A percentile compares a stretch with the other conserved stretches of the same genome.
Evolutionary conservation across 2,888 invertebrate genomes (phyloP).

Genomic region (Pecten maximus): DNA sequence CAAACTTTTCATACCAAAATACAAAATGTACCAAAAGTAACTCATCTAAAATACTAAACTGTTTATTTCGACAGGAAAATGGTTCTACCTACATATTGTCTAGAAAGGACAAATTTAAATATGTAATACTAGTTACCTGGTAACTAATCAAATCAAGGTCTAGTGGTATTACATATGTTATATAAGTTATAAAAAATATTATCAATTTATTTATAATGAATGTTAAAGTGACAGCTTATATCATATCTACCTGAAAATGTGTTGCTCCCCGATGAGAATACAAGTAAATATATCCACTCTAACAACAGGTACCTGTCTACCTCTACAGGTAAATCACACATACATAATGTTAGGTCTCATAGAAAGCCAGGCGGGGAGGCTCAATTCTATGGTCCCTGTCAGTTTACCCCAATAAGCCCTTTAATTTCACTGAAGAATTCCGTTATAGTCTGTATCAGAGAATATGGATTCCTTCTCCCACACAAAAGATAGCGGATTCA

Average conservation of each 20-base stretch:
- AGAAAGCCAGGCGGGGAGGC: not conserved
- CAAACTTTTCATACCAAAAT: too few species aligned
- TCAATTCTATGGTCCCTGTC: not conserved
- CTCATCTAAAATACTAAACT: too few species aligned
- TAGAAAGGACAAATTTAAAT: too few species aligned
- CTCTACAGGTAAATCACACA: not conserved
- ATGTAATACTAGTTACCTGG: too few species aligned
- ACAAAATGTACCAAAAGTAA: too few species aligned
- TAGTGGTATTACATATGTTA: too few species aligned
- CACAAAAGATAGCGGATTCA: not conserved
- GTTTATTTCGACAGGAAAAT: too few species aligned
- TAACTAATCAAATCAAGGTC: too few species aligned
- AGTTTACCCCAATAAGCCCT: not conserved
- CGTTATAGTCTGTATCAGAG: not conserved
- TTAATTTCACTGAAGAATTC: conserved; percentile 27
- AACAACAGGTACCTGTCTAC: not conserved
- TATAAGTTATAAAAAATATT: too few species aligned
- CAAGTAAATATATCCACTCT: not conserved
- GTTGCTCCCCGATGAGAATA: not conserved
- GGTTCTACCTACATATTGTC: too few species aligned
- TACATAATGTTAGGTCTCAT: not conserved
- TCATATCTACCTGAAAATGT: not conserved
- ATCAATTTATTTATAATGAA: not conserved
- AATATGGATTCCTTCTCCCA: not conserved
- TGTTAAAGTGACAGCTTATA: not conserved